Evolutionary conservation across 2,888 invertebrate genomes (phyloP), one percentile per base, ranked within the genome.

Genomic region (Rotaria sp.): DNA sequence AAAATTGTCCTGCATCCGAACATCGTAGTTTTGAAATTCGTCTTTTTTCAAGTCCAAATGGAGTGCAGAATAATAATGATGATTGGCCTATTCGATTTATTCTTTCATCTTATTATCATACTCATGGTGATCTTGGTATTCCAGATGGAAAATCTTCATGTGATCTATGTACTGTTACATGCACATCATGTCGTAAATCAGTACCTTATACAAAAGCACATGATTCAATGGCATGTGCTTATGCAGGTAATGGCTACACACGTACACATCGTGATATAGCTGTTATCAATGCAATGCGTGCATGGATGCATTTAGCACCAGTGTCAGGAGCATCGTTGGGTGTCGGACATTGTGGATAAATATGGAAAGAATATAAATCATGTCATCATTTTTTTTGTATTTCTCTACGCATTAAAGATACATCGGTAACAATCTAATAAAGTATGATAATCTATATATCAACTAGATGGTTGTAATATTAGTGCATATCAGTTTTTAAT

Each of bases 21-120:
- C 86, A 86, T 57, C 52, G 86, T 52, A 86, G 80, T 57, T 86
- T 85, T 35, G 86, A 86, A 75, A 35, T 86, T 11, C 52, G 67
- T 38, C 85, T 86, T 45, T 86, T 86, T 59, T 26, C 85, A 59
- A 85, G 45, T 85, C 86, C 86, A 45, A 52, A 75, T 35, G 86
- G 85, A 35, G 85, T 74, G 26, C 35, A 57, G 15, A 85, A 86
- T 26, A 86, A 86, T 35, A 38, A 38, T 50, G 80, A 86, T 38
- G 86, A 86, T 59, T 86, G 86, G 86, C 86, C 86, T 24, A 86
- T 86, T 45, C 75, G 86, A 84, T 86, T 86, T 50, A 86, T 86
- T 85, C 80, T 86, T 38, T 85, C 85, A n/a, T 86, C 86, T 59
- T 86, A 86, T 21, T 86, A 86, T 86, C 84, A 80, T 55, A 86